Conservation (phyloP, 2,888 invertebrate genomes). For the Tipula confusa region DNA sequence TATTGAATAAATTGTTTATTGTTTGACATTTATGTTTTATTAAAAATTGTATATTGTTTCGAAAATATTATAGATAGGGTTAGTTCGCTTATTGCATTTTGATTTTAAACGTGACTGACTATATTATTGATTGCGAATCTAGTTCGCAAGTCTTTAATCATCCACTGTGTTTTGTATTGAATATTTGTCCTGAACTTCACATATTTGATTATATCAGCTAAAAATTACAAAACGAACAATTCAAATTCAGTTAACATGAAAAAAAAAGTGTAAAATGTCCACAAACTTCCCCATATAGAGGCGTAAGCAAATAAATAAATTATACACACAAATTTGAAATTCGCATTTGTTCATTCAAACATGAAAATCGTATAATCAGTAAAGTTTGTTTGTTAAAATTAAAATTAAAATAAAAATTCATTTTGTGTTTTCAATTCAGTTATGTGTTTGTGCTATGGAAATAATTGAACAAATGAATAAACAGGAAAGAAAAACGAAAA, state of each 20-base stretch:
- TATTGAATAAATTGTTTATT: neutral
- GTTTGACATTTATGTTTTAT: neutral
- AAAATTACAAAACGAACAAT: neutral
- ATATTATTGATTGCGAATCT: neutral
- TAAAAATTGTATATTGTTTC: neutral
- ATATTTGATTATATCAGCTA: neutral
- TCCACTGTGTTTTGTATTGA: neutral
- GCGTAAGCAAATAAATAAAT: neutral
- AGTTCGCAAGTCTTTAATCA: neutral
- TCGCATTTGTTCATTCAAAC: neutral
- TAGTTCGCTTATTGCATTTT: neutral
- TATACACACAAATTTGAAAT: neutral
- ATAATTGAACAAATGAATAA: neutral
- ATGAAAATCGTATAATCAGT: neutral
- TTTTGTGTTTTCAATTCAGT: neutral
- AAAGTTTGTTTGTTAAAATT: constrained; percentile 25
- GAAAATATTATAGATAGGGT: neutral
- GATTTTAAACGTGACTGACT: neutral
- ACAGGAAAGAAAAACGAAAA: neutral
- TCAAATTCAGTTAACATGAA: neutral
- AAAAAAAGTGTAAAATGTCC: neutral
- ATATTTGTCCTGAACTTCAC: neutral
- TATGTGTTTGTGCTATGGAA: neutral
- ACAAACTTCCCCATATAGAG: neutral
- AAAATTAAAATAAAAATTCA: neutral